phyloP scores from a whole-genome alignment of 2,888 invertebrate genomes.

The Limnephilus auricula region DNA sequence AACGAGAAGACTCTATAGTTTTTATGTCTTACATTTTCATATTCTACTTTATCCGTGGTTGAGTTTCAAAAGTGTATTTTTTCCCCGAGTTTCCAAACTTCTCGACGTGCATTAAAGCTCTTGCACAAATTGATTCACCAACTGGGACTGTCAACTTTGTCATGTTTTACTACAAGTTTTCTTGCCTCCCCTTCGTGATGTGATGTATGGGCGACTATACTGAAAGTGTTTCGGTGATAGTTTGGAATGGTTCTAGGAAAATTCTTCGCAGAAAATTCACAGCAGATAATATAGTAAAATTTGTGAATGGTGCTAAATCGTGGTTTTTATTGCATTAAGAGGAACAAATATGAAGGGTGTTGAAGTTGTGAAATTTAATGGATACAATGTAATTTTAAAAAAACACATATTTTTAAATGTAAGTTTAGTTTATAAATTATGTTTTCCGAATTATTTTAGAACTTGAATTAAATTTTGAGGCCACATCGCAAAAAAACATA shows the following conservation, averaged over 20 bases:
- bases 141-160: slow-evolving; percentile 18
- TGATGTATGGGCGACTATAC: not conserved
- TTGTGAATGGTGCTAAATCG: no score
- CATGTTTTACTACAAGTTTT: slow-evolving; percentile 14
- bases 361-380: no score
- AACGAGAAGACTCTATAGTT: not conserved
- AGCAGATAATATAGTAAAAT: no score
- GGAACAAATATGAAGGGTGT: no score
- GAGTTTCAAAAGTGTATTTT: not conserved
- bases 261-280: no score
- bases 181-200: not conserved
- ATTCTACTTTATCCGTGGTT: not conserved
- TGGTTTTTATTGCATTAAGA: no score
- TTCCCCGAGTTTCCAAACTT: not conserved
- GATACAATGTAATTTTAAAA: no score
- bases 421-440: no score
- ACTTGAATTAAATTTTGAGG: no score
- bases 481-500: no score
- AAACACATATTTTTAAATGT: no score
- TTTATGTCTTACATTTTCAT: not conserved
- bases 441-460: no score
- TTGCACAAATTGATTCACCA: slow-evolving; percentile 32
- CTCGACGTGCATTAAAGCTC: slow-evolving; percentile 17
- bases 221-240: not conserved
- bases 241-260: not conserved